phyloP scores from a whole-genome alignment of 2,113 vertebrate species.

The Piprites chloris region DNA sequence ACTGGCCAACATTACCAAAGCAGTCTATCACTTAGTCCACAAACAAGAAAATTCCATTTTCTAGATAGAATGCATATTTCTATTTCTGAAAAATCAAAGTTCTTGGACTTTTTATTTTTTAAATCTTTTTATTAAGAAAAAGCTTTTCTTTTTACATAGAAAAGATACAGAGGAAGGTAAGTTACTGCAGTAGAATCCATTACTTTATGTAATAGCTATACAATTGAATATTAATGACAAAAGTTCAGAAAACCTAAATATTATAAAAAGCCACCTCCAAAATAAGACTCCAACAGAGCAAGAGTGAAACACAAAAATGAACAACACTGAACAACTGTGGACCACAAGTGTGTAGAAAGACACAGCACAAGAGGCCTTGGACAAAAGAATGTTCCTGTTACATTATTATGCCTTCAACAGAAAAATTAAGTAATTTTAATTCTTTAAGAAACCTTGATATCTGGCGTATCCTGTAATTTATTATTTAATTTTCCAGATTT shows the following conservation, averaged over 20 bases:
- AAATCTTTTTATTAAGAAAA: slow-evolving; percentile 62
- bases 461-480: neutral
- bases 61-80: neutral
- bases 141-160: slow-evolving; percentile 43
- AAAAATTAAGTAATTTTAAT: neutral
- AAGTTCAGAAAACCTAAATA: neutral
- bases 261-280: slow-evolving; percentile 27
- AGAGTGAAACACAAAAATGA: neutral
- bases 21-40: neutral
- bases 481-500: neutral
- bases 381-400: neutral
- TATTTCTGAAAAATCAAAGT: neutral
- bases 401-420: neutral
- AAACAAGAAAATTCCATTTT: neutral
- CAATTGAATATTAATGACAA: slow-evolving; percentile 19
- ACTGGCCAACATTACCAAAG: neutral
- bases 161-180: slow-evolving; percentile 56
- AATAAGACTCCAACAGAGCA: neutral
- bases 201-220: neutral
- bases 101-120: neutral
- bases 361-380: neutral
- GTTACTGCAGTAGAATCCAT: slow-evolving; percentile 2
- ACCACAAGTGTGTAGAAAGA: neutral
- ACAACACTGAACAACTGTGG: neutral
- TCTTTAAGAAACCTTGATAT: neutral